Percentiles rank a stretch among this genome's conserved stretches.
phyloP scores from a whole-genome alignment of 2,888 invertebrate species.

The Caenorhabditis angaria region DNA sequence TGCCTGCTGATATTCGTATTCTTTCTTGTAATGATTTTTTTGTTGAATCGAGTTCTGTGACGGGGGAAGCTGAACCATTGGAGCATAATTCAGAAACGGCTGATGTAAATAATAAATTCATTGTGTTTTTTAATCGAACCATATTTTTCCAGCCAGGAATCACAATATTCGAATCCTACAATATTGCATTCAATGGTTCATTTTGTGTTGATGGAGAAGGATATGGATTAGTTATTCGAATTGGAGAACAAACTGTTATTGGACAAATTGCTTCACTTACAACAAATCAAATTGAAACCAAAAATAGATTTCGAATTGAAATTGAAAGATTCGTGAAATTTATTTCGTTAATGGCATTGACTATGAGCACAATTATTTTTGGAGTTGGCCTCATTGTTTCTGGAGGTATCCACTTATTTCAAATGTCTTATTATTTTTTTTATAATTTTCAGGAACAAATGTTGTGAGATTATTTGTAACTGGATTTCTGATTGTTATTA shows the following conservation, averaged over 20 bases:
- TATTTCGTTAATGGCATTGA: constrained; percentile 58
- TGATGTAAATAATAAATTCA: neutral
- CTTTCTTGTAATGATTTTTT: constrained; percentile 56
- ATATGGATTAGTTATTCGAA: constrained; percentile 60
- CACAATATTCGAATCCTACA: constrained; percentile 53
- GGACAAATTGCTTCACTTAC: constrained; percentile 59
- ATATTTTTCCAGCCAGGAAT: constrained; percentile 7
- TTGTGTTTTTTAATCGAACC: neutral
- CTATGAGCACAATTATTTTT: constrained; percentile 58
- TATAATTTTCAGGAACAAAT: no score
- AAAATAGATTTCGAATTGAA: constrained; percentile 56
- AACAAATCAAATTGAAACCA: constrained; percentile 42
- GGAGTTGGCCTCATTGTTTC: constrained; percentile 50
- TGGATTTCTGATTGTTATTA: constrained; percentile 60
- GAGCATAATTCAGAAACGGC: constrained; percentile 57
- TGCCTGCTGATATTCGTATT: constrained; percentile 61
- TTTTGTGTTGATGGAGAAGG: constrained; percentile 67
- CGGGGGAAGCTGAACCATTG: constrained; percentile 64
- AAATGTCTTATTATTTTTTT: no score
- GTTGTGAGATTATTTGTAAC: constrained; percentile 59
- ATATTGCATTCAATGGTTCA: constrained; percentile 59
- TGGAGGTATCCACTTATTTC: no score
- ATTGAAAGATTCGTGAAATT: constrained; percentile 60
- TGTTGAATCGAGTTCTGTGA: constrained; percentile 63
- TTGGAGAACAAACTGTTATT: constrained; percentile 57